These are phyloP conservation scores for Ibidorhyncha struthersii DNA, from an alignment of 2,113 vertebrate species.

Conservation along the genomic window DNA sequence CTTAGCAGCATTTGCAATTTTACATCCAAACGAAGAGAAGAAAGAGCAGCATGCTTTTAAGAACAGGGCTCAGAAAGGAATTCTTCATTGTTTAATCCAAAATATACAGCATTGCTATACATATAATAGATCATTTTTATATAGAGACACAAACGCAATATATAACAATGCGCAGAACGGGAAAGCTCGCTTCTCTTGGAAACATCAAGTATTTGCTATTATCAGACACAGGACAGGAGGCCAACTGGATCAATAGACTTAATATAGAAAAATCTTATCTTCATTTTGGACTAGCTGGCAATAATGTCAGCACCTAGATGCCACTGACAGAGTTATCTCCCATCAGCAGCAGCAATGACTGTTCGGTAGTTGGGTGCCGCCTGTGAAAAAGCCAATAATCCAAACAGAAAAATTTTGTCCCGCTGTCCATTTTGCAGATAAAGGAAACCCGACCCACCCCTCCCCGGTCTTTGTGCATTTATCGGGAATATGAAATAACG, in stretches of 20 bases:
- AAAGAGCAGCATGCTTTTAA: not conserved
- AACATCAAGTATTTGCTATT: not conserved
- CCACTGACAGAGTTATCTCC: constrained; percentile 45
- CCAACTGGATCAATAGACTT: constrained; percentile 48
- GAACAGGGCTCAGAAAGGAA: not conserved
- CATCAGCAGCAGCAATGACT: constrained; percentile 5
- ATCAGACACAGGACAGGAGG: constrained; percentile 35
- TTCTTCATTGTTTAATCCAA: not conserved
- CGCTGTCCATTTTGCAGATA: not conserved
- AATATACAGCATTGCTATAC: not conserved
- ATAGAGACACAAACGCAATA: no score
- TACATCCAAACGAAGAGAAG: not conserved
- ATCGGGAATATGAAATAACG: rapidly evolving
- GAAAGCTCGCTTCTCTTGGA: not conserved
- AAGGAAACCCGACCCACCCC: not conserved
- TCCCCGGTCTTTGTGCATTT: not conserved
- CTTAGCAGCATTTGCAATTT: not conserved
- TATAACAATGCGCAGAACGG: not conserved
- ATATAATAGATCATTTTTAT: not conserved
- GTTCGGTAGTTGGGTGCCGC: not conserved
- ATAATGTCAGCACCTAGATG: constrained; percentile 51
- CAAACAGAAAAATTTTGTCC: not conserved
- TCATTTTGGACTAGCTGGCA: not conserved
- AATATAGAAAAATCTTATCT: constrained; percentile 62
- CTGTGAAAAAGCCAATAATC: not conserved